Evolutionary conservation across 2,797 vertebrate species (phyloP).

Genomic region (Microhierax caerulescens): DNA sequence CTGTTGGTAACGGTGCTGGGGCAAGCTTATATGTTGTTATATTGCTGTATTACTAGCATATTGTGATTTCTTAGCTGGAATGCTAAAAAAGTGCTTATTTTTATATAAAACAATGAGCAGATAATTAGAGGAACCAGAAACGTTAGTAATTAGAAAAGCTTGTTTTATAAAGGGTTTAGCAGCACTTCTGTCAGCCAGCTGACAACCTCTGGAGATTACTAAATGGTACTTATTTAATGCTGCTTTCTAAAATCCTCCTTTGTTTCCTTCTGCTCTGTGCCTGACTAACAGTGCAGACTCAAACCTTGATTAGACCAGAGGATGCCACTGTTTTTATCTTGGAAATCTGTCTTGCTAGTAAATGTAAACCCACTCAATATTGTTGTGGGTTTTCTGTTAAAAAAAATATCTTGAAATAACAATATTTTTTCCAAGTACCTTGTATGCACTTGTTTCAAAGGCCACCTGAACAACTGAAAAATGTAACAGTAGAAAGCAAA

Average conservation of each 20-base stretch:
- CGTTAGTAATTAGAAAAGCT: constrained; percentile 13
- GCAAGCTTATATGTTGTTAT: background rate
- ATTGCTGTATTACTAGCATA: background rate
- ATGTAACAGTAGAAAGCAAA: background rate
- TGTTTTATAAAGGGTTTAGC: background rate
- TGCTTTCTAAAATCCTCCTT: background rate
- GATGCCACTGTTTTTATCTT: background rate
- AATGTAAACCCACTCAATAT: background rate
- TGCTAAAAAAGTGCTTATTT: background rate
- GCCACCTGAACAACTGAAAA: background rate
- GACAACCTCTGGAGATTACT: constrained; percentile 33
- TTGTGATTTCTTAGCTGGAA: background rate
- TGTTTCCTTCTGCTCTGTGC: background rate
- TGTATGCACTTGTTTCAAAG: background rate
- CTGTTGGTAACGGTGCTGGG: background rate
- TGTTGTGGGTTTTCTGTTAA: background rate
- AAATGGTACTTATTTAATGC: background rate
- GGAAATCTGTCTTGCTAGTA: background rate
- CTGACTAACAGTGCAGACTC: background rate
- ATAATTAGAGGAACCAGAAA: constrained; percentile 24
- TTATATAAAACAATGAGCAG: constrained; percentile 4
- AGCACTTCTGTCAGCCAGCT: constrained; percentile 9
- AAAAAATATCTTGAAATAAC: background rate
- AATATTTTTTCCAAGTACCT: background rate
- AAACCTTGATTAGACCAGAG: background rate